A percentile compares a stretch with the other conserved stretches of the same genome.
Evolutionary conservation across 2,797 vertebrate species (phyloP).

Genomic region (Bradypodion ventrale): DNA sequence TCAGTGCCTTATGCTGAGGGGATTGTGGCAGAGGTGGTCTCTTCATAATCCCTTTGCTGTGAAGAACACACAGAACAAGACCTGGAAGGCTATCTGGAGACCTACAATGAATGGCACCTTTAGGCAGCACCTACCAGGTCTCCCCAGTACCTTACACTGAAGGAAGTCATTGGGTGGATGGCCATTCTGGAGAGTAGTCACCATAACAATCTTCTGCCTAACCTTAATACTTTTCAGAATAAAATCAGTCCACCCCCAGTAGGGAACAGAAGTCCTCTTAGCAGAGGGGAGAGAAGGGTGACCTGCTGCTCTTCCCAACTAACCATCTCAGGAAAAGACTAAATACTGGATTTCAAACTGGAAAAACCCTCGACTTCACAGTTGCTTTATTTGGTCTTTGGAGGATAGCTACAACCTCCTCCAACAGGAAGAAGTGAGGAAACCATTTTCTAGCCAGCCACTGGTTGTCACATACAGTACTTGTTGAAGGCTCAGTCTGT

Average conservation of each 20-base stretch:
- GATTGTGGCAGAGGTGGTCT: not conserved
- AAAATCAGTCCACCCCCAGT: not conserved
- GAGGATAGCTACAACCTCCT: no score
- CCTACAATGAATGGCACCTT: not conserved
- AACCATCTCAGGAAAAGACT: not conserved
- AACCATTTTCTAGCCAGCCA: not conserved
- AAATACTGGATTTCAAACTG: not conserved
- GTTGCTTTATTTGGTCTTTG: no score
- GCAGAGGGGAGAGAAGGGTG: not conserved
- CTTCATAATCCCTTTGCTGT: not conserved
- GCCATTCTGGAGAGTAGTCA: not conserved
- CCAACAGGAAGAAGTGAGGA: not conserved
- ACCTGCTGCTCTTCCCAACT: not conserved
- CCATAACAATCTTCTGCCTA: not conserved
- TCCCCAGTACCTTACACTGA: not conserved
- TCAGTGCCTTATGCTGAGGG: not conserved
- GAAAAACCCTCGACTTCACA: not conserved
- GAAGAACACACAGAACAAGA: not conserved
- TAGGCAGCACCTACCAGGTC: not conserved
- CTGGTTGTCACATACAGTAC: not conserved
- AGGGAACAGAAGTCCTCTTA: not conserved
- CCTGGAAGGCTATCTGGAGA: not conserved
- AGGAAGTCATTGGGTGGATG: not conserved
- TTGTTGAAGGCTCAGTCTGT: conserved; percentile 15
- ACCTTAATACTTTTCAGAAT: not conserved